Conservation (phyloP, 2,888 invertebrate genomes). For the Onchidella celtica region DNA sequence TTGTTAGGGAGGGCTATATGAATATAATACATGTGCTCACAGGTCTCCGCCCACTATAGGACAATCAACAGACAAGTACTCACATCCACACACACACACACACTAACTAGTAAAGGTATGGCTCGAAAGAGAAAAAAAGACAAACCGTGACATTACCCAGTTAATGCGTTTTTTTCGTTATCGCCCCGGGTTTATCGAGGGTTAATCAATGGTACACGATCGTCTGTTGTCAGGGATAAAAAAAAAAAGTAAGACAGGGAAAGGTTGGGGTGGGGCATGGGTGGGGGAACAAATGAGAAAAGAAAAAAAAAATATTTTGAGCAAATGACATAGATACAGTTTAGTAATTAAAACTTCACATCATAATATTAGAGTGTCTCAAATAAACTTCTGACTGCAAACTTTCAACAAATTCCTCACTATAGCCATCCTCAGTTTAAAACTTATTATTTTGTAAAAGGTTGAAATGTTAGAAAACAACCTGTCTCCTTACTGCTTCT, state of each 20-base stretch:
- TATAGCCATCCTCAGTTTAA: no score
- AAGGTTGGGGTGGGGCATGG: not conserved
- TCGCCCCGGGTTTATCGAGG: not conserved
- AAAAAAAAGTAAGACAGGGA: not conserved
- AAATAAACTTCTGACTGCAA: no score
- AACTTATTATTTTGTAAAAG: no score
- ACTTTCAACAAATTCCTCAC: no score
- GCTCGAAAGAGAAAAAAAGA: not conserved
- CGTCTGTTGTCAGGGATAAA: conserved; percentile 35
- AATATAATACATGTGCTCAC: not conserved
- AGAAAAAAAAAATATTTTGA: not conserved
- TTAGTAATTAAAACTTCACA: not conserved
- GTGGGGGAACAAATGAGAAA: not conserved
- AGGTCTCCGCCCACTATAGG: not conserved
- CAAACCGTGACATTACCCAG: conserved; percentile 26
- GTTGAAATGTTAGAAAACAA: no score
- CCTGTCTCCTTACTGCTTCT: no score
- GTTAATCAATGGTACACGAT: conserved; percentile 43
- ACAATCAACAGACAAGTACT: not conserved
- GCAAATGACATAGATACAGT: not conserved
- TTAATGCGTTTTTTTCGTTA: conserved; percentile 4
- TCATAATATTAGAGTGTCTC: no score
- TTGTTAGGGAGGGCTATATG: no score
- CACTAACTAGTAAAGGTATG: not conserved
- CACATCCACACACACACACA: not conserved